Evolutionary conservation across 1,140 invertebrate genomes (phyloP), one percentile per base, ranked within the genome.

Genomic region (Mactra quadrangularis): DNA sequence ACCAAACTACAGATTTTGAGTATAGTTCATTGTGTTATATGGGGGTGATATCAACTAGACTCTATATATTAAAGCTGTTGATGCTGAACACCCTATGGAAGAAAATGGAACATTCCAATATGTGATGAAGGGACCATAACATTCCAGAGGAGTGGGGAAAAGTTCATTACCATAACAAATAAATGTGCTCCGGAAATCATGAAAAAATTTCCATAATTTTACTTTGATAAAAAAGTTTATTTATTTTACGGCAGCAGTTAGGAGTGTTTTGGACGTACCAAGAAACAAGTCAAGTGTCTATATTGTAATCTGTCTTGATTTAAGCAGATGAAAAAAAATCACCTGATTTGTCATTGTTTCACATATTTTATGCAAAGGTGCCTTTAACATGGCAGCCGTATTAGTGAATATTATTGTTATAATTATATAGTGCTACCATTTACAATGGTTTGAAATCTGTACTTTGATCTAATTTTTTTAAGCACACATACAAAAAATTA

Each of bases 1-100:
- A 60, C 31, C 60, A 83, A 81, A 81, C 22, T 59, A 81, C 72
- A 83, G 70, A 72, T 74, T 38, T 74, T 66, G 81, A 64, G 59
- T 53, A 50, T 75, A 62, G 55, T 74, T 47, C 41, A 15, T 41
- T 6, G 6, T 41, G 6, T 6, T 41, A 41, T 41, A 41, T 41
- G 6, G 38, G 38, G 38, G 38, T 41, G 38, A 41, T 41, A 41
- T 41, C 38, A 41, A 41, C 38, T 41, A 41, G 38, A 41, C 38
- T 41, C 38, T 41, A 41, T 41, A 15, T 41, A 7, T 7, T 55
- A 19, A 19, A 55, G 52, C n/a, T 29, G 45, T 17, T 7, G 15
- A 47, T 27, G 74, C 38, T 76, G 29, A 31, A 31, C 60, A 64
- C 27, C 74, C 41, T 64, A 29, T 25, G 45, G 19, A 55, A 27